phyloP scores from a whole-genome alignment of 92 coral and sea anemone genomes.

The Phenganax marumi region DNA sequence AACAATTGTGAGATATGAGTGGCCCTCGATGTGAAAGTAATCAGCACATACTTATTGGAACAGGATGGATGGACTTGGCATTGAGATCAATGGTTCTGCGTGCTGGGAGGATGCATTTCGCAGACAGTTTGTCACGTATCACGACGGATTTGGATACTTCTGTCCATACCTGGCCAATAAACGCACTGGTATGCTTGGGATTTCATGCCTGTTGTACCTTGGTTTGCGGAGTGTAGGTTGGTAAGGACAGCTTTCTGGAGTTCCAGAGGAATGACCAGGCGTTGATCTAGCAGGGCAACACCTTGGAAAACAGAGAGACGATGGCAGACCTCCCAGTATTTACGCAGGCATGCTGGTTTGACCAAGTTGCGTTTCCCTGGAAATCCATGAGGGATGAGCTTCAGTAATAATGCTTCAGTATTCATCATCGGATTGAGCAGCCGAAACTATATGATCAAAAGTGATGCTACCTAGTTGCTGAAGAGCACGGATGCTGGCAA shows the following conservation, averaged over 20 bases:
- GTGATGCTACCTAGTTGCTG: slow-evolving; percentile 8
- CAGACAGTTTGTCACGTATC: slow-evolving; percentile 7
- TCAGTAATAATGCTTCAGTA: not conserved
- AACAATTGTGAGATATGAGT: slow-evolving; percentile 34
- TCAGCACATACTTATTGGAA: not conserved
- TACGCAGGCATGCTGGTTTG: slow-evolving; percentile 43
- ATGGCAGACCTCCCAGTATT: slow-evolving; percentile 59
- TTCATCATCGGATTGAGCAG: slow-evolving; percentile 13
- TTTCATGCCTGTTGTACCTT: slow-evolving; percentile 23
- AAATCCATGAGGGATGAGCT: slow-evolving; percentile 6
- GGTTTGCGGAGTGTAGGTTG: slow-evolving; percentile 34
- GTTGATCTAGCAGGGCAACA: slow-evolving; percentile 23
- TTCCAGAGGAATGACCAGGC: slow-evolving; percentile 13
- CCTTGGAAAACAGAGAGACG: slow-evolving; percentile 61
- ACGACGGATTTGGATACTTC: not conserved
- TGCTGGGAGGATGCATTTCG: slow-evolving; percentile 27
- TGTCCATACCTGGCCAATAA: no score
- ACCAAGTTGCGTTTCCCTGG: slow-evolving; percentile 28
- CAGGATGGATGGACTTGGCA: slow-evolving; percentile 23
- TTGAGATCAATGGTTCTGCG: slow-evolving; percentile 9
- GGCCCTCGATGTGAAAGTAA: slow-evolving; percentile 34
- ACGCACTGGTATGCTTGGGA: slow-evolving; percentile 5
- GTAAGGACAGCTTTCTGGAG: slow-evolving; percentile 6
- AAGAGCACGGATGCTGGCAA: slow-evolving; percentile 4
- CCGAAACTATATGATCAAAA: slow-evolving; percentile 10